Evolutionary conservation across 2,113 vertebrate species (phyloP).

Genomic region (Colaptes auratus): DNA sequence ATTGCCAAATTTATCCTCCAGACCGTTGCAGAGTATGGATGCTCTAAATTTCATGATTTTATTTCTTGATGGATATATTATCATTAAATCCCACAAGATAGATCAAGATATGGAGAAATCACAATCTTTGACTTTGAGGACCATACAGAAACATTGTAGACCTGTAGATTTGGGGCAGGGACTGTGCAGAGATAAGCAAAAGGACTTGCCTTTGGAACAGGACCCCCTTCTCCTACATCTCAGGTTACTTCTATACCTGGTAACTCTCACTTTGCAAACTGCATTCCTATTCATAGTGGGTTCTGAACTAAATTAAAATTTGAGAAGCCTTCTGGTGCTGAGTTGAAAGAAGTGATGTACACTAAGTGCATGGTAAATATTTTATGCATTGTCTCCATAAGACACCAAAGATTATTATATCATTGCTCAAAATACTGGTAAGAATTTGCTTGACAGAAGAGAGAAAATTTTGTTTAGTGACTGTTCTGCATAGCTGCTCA

Average conservation of each 20-base stretch:
- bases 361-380: constrained; percentile 39
- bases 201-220: background rate
- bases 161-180: background rate
- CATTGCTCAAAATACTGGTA: background rate
- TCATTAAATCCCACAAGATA: background rate
- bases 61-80: background rate
- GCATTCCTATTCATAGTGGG: background rate
- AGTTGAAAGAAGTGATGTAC: background rate
- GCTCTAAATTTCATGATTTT: background rate
- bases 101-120: background rate
- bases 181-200: background rate
- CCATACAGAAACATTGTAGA: background rate
- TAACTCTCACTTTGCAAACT: background rate
- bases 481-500: background rate
- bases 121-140: background rate
- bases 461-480: background rate
- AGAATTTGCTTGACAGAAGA: constrained; percentile 4
- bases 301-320: background rate
- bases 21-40: background rate
- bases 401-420: background rate
- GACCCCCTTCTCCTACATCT: background rate
- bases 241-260: background rate
- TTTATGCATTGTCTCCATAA: background rate
- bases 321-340: background rate
- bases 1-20: background rate